Evolutionary conservation across 2,888 invertebrate species (phyloP).

Genomic region (Trichogramma evanescens): DNA sequence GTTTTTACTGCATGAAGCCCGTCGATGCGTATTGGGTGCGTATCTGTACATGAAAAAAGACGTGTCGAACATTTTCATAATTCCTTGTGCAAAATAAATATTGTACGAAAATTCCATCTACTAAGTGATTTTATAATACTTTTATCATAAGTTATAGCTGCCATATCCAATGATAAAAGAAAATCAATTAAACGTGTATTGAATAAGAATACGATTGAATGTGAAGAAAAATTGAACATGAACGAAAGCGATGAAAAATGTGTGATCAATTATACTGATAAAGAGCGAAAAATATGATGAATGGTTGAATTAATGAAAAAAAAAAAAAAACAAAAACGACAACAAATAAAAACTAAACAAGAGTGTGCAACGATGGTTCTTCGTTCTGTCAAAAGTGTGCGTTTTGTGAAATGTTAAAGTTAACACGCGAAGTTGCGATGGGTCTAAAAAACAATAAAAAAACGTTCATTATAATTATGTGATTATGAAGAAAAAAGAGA

Average conservation of each 20-base stretch:
- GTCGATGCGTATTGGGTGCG: slow-evolving; percentile 25
- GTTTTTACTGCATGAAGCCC: slow-evolving; percentile 26
- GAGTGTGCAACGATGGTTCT: slow-evolving; percentile 26
- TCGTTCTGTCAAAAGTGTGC: slow-evolving; percentile 37
- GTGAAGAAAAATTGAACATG: slow-evolving; percentile 6
- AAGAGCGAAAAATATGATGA: slow-evolving; percentile 3
- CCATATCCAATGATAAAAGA: slow-evolving; percentile 38
- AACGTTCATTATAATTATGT: slow-evolving; percentile 21
- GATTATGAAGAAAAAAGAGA: slow-evolving; percentile 21
- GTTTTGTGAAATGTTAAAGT: slow-evolving; percentile 36
- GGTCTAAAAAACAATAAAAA: slow-evolving; percentile 41
- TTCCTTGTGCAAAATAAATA: slow-evolving; percentile 20
- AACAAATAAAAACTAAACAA: slow-evolving; percentile 7
- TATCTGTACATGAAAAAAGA: slow-evolving; percentile 16
- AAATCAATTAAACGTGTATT: slow-evolving; percentile 34
- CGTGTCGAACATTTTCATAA: slow-evolving; percentile 16
- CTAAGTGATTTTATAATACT: slow-evolving; percentile 45
- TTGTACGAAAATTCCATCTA: slow-evolving; percentile 27
- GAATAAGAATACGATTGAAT: slow-evolving; percentile 32
- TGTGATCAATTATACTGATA: slow-evolving; percentile 1
- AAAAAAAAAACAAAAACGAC: slow-evolving; percentile 11
- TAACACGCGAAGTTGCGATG: slow-evolving; percentile 42
- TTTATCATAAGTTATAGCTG: slow-evolving; percentile 46
- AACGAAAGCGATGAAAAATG: slow-evolving; percentile 6
- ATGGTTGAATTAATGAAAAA: slow-evolving; percentile 12